Evolutionary conservation across 2,113 vertebrate species (phyloP), one percentile per base, ranked within the genome.

Genomic region (Oostethus manadensis): DNA sequence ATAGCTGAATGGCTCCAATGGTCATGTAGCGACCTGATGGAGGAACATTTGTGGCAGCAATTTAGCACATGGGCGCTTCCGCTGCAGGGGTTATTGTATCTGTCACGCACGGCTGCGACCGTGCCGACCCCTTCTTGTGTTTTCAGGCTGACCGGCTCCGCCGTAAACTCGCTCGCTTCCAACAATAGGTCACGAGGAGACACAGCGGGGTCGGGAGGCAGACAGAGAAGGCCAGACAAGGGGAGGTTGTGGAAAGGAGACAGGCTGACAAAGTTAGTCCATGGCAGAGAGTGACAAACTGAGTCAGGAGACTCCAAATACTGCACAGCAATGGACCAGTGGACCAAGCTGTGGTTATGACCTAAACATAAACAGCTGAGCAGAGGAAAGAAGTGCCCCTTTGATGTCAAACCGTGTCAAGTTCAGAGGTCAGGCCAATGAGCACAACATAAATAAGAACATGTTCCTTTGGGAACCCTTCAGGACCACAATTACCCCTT

Each of bases 11-110:
- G 64, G 60, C 51, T 51, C 38, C 56, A 71, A 70, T 64, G 64
- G 56, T 69, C 51, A 64, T 33, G 71, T 54, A 17, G 38, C 20
- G 60, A 72, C 68, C 51, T 47, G 73, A 70, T 73, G 76, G 77
- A 66, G 60, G 78, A 81, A 72, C 65, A 66, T 84, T 85, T 82
- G 83, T 68, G 77, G 83, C 81, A 77, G 83, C 81, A 83, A 87
- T 88, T 87, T 87, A 87, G 83, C 83, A 86, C 85, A 86, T 82
- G 84, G 83, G 47, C 66, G 83, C 75, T 71, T 83, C 71, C 68
- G 33, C 82, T 58, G 62, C 66, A 66, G 73, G 77, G 84, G 83
- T 85, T 86, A 85, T 86, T 87, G 82, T 83, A 82, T 83, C 82
- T 62, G 81, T 83, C 80, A 75, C 65, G 66, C 82, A 81, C 62